Base-by-base conservation (phyloP, 2,888 invertebrate species). In the Eupithecia dodoneata region DNA sequence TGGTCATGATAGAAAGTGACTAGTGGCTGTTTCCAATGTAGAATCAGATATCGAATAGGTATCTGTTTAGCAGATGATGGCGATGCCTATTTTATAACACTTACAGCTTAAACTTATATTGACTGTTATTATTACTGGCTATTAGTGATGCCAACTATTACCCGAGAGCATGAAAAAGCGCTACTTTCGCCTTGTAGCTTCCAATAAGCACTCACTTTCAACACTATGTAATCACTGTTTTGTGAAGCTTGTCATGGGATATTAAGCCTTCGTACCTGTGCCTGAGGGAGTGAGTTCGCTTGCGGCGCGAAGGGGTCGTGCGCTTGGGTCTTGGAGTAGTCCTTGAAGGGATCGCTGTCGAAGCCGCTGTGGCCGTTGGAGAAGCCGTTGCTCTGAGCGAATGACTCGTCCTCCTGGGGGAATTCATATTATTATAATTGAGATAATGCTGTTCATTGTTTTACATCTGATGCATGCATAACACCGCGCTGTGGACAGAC, bases 261-360 rank as follows among this genome's bases (percentile, higher is more conserved):
- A 52, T 52, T 15, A 15, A 52, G 7, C 52, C 52, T 52, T 52
- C 71, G 41, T 65, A 87, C 88, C 83, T 88, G 85, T 15, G 82
- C 69, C 18, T 18, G 59, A 4, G 15, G 80, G 49, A 30, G 41
- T 4, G 78, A 4, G 12, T 83, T 79, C 13, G 80, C 75, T 6
- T 75, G 18, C 5, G 96, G 94, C 77, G 95, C 96, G 92, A 97
- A 97, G 75, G 97, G 96, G 90, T 97, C 97, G 85, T 90, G 84
- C 52, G 52, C 52, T 15, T 52, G 52, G 42, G 63, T 75, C 4
- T 81, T 80, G 59, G 82, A 70, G 65, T 86, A 70, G 10, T 89
- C 90, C 79, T 90, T 87, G 91, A 96, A 96, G 18, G 96, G 96
- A 87, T 96, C 96, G 44, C 91, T 85, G 52, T 87, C 83, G 87